Conservation (phyloP, 2,113 vertebrate species). For the Caracal caracal region DNA sequence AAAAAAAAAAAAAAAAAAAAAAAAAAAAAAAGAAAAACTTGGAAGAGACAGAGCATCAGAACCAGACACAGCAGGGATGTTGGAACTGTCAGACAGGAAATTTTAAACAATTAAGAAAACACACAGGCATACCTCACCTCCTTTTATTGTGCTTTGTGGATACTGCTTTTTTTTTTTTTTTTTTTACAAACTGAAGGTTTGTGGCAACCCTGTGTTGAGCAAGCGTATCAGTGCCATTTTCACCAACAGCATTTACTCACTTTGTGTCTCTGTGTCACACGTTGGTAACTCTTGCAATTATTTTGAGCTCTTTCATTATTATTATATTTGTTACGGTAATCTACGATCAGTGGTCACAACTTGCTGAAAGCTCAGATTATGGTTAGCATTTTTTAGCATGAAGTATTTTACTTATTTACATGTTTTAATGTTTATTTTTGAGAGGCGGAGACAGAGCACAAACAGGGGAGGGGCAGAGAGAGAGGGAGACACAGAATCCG, state of each 20-base stretch:
- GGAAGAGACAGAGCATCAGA: background rate
- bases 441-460: too few relatives aligned
- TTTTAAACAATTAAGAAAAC: background rate
- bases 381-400: background rate
- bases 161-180: background rate
- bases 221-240: background rate
- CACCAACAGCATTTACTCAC: background rate
- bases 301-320: background rate
- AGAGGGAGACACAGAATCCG: too few relatives aligned
- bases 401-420: background rate
- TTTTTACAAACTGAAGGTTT: background rate
- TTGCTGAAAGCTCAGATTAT: background rate
- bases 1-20: too few relatives aligned
- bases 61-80: too few relatives aligned
- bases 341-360: background rate
- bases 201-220: background rate
- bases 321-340: background rate
- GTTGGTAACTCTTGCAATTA: background rate
- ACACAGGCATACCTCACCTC: background rate
- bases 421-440: too few relatives aligned
- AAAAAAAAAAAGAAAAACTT: background rate
- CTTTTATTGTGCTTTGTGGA: background rate
- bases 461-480: too few relatives aligned
- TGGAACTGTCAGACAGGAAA: background rate
- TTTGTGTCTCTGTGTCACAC: background rate